Conservation (phyloP, 2,888 invertebrate genomes). For the Hypena proboscidalis region DNA sequence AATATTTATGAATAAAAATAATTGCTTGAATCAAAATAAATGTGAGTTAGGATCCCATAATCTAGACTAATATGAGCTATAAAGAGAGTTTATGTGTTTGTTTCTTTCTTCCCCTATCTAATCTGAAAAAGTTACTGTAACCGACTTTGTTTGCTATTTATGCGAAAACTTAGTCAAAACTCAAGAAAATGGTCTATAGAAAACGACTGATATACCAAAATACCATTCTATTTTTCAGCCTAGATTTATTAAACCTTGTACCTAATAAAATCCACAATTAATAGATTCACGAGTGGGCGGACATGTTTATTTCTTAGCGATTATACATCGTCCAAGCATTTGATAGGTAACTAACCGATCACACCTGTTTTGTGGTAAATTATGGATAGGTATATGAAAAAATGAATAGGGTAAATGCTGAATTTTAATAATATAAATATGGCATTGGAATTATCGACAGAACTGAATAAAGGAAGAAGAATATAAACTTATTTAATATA, state of each 20-base stretch:
- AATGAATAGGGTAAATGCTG: no score
- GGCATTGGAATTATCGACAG: no score
- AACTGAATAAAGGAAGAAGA: no score
- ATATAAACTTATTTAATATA: no score
- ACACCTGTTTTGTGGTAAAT: constrained; percentile 1
- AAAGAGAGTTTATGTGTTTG: constrained; percentile 40
- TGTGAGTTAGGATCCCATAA: constrained; percentile 27
- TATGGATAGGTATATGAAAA: background rate
- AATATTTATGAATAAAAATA: constrained; percentile 21
- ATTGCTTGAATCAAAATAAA: constrained; percentile 29
- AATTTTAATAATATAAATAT: no score
- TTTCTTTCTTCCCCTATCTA: constrained; percentile 34
- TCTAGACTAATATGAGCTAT: constrained; percentile 34
- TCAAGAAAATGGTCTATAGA: constrained; percentile 16
- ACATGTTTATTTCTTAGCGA: background rate
- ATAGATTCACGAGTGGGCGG: constrained; percentile 1
- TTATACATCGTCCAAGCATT: background rate
- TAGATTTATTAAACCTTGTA: constrained; percentile 2
- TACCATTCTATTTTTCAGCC: constrained; percentile 4
- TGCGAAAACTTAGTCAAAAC: constrained; percentile 28
- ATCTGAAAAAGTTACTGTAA: constrained; percentile 38
- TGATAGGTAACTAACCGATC: background rate
- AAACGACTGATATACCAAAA: constrained; percentile 11
- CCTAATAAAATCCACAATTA: constrained; percentile 7
- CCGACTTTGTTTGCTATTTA: constrained; percentile 39